Percentiles rank a stretch among this genome's conserved stretches.
phyloP scores from a whole-genome alignment of 1,140 invertebrate species.

The Antheraea pernyi region DNA sequence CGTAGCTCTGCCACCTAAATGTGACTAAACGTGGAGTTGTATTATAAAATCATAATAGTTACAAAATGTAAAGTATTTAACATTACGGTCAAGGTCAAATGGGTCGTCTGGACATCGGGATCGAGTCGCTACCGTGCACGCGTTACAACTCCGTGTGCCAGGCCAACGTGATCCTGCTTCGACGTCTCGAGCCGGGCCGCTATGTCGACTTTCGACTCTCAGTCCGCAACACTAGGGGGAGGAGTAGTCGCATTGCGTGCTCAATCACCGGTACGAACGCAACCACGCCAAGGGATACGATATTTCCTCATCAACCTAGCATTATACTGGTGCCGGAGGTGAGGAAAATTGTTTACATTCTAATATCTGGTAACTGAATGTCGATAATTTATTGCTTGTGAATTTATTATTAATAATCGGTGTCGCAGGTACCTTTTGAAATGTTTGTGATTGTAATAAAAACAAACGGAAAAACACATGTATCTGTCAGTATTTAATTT shows the following conservation, averaged over 20 bases:
- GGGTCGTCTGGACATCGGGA: slow-evolving; percentile 84
- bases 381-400: no score
- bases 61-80: neutral
- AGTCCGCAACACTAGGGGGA: slow-evolving; percentile 88
- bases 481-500: no score
- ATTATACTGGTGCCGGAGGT: slow-evolving; percentile 91
- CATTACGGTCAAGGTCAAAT: slow-evolving; percentile 74
- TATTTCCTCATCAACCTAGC: slow-evolving; percentile 91
- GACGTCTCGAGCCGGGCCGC: slow-evolving; percentile 85
- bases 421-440: no score
- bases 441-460: no score
- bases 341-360: slow-evolving; percentile 28
- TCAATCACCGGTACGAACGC: slow-evolving; percentile 91
- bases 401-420: no score
- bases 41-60: no score
- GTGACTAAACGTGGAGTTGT: no score
- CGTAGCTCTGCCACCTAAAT: no score
- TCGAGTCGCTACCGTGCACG: slow-evolving; percentile 89
- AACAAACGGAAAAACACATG: no score
- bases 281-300: slow-evolving; percentile 86
- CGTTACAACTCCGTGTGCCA: slow-evolving; percentile 91
- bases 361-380: no score
- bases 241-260: slow-evolving; percentile 87
- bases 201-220: slow-evolving; percentile 90
- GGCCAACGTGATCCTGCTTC: slow-evolving; percentile 89